Percentiles rank a stretch among this genome's conserved stretches.
phyloP scores from a whole-genome alignment of 1,140 invertebrate genomes.

The Saccostrea cuccullata region DNA sequence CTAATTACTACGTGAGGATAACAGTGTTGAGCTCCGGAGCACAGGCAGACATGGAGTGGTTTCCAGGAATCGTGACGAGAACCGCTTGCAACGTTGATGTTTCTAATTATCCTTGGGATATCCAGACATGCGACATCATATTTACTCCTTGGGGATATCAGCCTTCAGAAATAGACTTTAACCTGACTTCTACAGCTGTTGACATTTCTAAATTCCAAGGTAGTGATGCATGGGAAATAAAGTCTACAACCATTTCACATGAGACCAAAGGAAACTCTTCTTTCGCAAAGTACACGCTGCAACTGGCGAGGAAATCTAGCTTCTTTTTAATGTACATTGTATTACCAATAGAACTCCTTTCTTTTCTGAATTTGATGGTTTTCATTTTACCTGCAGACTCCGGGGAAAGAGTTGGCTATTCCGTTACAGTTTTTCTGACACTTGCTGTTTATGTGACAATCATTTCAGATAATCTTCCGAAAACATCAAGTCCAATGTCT shows the following conservation, averaged over 20 bases:
- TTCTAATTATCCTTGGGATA: constrained; percentile 55
- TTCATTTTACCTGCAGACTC: constrained; percentile 69
- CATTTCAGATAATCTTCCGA: constrained; percentile 67
- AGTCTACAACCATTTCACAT: not conserved
- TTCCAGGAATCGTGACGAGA: constrained; percentile 22
- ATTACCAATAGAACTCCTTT: constrained; percentile 66
- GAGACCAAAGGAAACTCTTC: constrained; percentile 10
- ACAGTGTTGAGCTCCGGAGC: constrained; percentile 11
- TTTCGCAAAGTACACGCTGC: constrained; percentile 41
- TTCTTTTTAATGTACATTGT: constrained; percentile 60
- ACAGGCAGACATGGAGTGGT: constrained; percentile 46
- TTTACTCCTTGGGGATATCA: constrained; percentile 47
- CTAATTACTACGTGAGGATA: constrained; percentile 38
- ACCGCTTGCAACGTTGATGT: constrained; percentile 47
- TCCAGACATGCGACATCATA: constrained; percentile 46
- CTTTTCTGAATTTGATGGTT: constrained; percentile 63
- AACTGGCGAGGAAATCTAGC: constrained; percentile 42
- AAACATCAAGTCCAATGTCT: constrained; percentile 57
- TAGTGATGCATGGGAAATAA: constrained; percentile 30
- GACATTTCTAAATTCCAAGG: constrained; percentile 4
- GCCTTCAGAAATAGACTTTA: constrained; percentile 40
- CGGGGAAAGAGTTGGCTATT: constrained; percentile 70
- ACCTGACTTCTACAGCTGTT: not conserved
- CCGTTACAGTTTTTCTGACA: constrained; percentile 69
- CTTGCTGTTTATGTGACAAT: constrained; percentile 68